Percentiles rank a stretch among this genome's conserved stretches.
Conservation (phyloP, 92 coral and sea anemone species). For the Porites evermanni region DNA sequence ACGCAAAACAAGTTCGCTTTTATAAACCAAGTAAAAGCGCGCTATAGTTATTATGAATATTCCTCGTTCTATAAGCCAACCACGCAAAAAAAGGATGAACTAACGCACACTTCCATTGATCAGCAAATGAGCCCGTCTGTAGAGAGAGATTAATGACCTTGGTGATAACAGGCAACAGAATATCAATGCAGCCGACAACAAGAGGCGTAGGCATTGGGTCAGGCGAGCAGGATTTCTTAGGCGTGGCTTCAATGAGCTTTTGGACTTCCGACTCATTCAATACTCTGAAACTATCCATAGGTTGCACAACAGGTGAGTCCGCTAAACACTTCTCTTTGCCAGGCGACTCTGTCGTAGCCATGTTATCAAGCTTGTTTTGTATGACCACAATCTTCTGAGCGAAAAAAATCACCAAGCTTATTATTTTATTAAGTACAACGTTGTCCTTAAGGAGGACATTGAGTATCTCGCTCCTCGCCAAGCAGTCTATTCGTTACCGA, state of each 20-base stretch:
- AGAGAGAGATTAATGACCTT: slow-evolving; percentile 8
- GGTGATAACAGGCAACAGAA: no score
- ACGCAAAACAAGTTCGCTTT: no score
- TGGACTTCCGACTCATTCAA: not conserved
- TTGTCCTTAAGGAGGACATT: slow-evolving; percentile 40
- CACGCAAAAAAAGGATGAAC: slow-evolving; percentile 50
- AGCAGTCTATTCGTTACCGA: no score
- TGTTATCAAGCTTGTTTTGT: slow-evolving; percentile 22
- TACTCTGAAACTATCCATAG: slow-evolving; percentile 30
- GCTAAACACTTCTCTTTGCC: no score
- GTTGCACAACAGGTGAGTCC: slow-evolving; percentile 5
- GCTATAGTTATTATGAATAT: no score
- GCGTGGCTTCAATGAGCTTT: not conserved
- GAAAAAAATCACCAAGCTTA: slow-evolving; percentile 57
- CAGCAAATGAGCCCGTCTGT: slow-evolving; percentile 46
- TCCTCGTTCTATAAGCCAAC: no score
- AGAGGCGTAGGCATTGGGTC: not conserved
- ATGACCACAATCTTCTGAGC: slow-evolving; percentile 53
- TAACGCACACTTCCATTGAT: slow-evolving; percentile 65
- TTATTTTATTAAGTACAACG: slow-evolving; percentile 33
- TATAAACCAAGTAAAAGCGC: no score
- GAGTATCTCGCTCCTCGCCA: no score
- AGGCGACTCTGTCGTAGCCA: no score
- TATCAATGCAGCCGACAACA: no score
- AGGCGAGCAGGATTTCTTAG: not conserved